phyloP scores from a whole-genome alignment of 2,797 vertebrate genomes.

The Apogon talboti region DNA sequence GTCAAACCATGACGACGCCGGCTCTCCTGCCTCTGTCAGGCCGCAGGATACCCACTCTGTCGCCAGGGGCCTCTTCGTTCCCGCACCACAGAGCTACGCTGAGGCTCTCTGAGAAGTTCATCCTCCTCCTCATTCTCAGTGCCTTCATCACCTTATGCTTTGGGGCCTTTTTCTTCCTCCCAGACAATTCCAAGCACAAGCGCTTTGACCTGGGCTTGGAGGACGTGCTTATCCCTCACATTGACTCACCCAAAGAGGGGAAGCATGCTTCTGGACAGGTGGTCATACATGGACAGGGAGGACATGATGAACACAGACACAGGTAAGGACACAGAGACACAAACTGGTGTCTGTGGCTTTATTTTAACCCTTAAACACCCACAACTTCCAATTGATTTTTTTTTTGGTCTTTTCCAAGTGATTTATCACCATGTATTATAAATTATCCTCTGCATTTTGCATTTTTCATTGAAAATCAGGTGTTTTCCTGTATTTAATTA shows the following conservation, averaged over 20 bases:
- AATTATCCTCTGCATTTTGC: no score
- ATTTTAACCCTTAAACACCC: not conserved
- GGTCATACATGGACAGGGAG: slow-evolving; percentile 92
- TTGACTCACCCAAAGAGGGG: slow-evolving; percentile 91
- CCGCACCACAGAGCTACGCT: slow-evolving; percentile 95
- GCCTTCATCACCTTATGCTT: slow-evolving; percentile 99
- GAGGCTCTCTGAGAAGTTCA: slow-evolving; percentile 98
- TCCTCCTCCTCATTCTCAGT: slow-evolving; percentile 98
- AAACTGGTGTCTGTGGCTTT: not conserved
- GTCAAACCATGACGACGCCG: slow-evolving; percentile 90
- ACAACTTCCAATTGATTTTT: no score
- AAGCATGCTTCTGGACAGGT: slow-evolving; percentile 88
- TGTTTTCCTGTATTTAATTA: no score
- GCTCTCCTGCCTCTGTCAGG: slow-evolving; percentile 95
- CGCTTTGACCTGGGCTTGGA: slow-evolving; percentile 97
- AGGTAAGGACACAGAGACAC: slow-evolving; percentile 80
- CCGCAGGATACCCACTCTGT: slow-evolving; percentile 93
- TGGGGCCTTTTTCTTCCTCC: slow-evolving; percentile 98
- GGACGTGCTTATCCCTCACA: slow-evolving; percentile 96
- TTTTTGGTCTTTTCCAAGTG: no score
- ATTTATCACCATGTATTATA: no score
- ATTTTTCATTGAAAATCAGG: no score
- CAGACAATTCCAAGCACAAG: slow-evolving; percentile 98
- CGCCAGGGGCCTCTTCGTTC: slow-evolving; percentile 92
- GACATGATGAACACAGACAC: slow-evolving; percentile 93